Base-by-base conservation (phyloP, 2,797 vertebrate genomes). In the Phoebastria nigripes region DNA sequence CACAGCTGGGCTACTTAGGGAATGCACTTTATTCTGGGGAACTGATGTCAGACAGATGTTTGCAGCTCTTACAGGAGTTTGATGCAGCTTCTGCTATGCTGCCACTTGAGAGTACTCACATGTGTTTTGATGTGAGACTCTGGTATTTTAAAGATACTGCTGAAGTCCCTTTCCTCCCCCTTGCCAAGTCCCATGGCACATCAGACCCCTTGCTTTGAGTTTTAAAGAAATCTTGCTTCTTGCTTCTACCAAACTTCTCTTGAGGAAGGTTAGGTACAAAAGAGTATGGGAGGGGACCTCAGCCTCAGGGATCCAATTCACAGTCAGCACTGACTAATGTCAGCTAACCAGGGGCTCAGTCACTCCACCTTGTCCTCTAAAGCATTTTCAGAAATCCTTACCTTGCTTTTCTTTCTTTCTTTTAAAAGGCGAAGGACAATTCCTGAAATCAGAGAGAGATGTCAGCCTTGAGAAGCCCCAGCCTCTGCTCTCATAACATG, bases 321-420 rank as follows among this genome's bases (percentile, higher is more conserved):
- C 15, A 31, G 69, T 35, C 78, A 51, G 42, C 17, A n/a, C 41
- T 62, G 63, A 62, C 44, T 47, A 21, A 56, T 26, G 61, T 14
- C 72, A 83, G 46, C 56, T 44, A 24, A 11, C 42, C 22, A 26
- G 37, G 41, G 21, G 11, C 56, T 80, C 59, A 70, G 33, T 72
- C 65, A 13, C 46, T 44, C 28, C 26, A 21, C 42, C 41, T 78
- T 66, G 49, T 39, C 21, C 46, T 42, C 41, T 70, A 41, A 31
- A 67, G 56, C 20, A 15, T 2, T 44, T 13, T 24, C 55, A 22
- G 29, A 42, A 13, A 46, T 18, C 52, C 95, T 96, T 97, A 98
- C 98, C 98, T 96, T 90, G 91, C 69, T 96, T 97, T 93, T 94
- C 95, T 72, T 97, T 98, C 91, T 97, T 98, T 52, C 96, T 98